Conservation (phyloP, 2,888 invertebrate genomes). For the Sphaerophoria rueppellii region DNA sequence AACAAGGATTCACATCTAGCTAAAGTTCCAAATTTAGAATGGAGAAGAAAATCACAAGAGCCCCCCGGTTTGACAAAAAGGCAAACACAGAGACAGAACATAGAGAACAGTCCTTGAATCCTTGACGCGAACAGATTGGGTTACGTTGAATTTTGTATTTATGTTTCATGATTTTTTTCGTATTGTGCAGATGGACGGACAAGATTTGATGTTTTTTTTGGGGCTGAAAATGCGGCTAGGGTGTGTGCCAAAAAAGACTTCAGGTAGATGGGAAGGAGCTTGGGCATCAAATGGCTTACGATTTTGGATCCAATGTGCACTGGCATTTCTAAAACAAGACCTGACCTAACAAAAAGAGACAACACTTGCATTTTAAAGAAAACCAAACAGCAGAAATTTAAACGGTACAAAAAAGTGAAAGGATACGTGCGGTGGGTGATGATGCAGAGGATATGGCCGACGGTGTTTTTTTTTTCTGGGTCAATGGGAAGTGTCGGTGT, state of each 20-base stretch:
- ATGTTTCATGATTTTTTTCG: slow-evolving; percentile 42
- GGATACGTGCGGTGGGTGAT: slow-evolving; percentile 58
- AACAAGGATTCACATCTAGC: slow-evolving; percentile 25
- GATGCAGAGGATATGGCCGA: slow-evolving; percentile 35
- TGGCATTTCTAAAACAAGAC: slow-evolving; percentile 27
- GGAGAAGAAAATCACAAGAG: slow-evolving; percentile 35
- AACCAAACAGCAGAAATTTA: slow-evolving; percentile 23
- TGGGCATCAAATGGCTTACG: slow-evolving; percentile 5
- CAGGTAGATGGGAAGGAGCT: slow-evolving; percentile 34
- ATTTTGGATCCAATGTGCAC: slow-evolving; percentile 40
- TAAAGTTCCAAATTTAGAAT: not conserved
- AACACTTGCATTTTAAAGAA: slow-evolving; percentile 47
- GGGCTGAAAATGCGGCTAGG: slow-evolving; percentile 38
- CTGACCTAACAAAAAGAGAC: slow-evolving; percentile 35
- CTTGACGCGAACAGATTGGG: slow-evolving; percentile 67
- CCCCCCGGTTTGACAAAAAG: not conserved
- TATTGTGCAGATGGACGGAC: slow-evolving; percentile 52
- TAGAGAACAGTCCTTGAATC: slow-evolving; percentile 62
- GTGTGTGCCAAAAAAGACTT: slow-evolving; percentile 50
- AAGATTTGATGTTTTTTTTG: slow-evolving; percentile 34
- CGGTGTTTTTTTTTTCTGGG: slow-evolving; percentile 63
- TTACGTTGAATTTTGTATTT: slow-evolving; percentile 56
- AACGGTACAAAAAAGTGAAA: slow-evolving; percentile 53
- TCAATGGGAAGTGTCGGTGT: slow-evolving; percentile 62
- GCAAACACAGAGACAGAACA: slow-evolving; percentile 16